These are phyloP conservation scores for Macrophya alboannulata DNA, from an alignment of 2,888 invertebrate species.

Conservation along the genomic window DNA sequence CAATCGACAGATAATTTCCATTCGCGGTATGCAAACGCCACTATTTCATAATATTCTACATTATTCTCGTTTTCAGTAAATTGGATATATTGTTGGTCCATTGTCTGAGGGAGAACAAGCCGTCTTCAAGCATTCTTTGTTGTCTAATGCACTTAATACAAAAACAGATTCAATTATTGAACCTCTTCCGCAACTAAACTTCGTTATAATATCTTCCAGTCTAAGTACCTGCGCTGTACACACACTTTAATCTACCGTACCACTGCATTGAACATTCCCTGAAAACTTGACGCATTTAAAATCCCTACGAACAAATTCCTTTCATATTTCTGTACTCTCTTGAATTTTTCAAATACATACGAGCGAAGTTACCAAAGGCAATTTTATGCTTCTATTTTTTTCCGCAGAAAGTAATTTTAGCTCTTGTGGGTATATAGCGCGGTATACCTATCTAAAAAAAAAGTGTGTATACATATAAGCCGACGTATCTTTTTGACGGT, in stretches of 20 bases:
- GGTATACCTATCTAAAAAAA: not conserved
- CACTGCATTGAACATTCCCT: not conserved
- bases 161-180: not conserved
- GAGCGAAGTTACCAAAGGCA: not conserved
- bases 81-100: not conserved
- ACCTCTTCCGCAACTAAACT: not conserved
- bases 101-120: not conserved
- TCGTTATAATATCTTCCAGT: not conserved
- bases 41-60: not conserved
- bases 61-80: not conserved
- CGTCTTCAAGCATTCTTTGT: not conserved
- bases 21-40: not conserved
- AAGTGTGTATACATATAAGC: no score
- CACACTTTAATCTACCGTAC: not conserved
- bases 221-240: not conserved
- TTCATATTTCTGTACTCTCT: not conserved
- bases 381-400: not conserved
- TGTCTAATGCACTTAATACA: not conserved
- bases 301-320: not conserved
- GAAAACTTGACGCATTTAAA: not conserved
- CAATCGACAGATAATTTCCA: conserved; percentile 3
- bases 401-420: not conserved
- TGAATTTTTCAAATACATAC: not conserved
- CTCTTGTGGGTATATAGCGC: not conserved
- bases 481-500: not conserved